These are phyloP conservation scores for Characodon lateralis DNA, from an alignment of 2,797 vertebrate species.

Conservation along the genomic window DNA sequence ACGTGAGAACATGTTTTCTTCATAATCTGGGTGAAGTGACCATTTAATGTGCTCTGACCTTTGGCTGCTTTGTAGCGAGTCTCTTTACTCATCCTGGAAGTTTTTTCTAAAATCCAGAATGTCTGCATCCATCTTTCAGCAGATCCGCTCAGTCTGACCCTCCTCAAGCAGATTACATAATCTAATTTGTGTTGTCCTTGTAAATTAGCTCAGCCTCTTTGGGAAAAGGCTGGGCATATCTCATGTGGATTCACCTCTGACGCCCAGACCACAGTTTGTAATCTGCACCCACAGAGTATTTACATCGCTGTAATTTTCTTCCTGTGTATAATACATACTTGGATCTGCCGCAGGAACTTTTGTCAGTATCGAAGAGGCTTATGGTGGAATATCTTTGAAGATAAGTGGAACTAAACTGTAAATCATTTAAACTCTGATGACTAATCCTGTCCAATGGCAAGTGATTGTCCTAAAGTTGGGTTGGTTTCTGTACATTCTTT, in stretches of 20 bases:
- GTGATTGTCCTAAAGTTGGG: not conserved
- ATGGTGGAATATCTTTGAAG: conserved; percentile 16
- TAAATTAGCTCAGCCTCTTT: conserved; percentile 53
- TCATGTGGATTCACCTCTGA: not conserved
- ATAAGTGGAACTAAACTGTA: conserved; percentile 30
- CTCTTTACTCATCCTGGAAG: not conserved
- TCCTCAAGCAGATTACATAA: conserved; percentile 32
- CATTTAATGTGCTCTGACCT: conserved; percentile 3
- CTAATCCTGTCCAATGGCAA: not conserved
- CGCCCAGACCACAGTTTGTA: not conserved
- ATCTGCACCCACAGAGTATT: conserved; percentile 10
- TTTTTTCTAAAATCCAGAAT: not conserved
- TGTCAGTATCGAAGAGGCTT: conserved; percentile 12
- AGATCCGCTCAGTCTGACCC: conserved; percentile 12
- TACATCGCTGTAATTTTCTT: conserved; percentile 12
- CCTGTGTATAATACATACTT: not conserved
- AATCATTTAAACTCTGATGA: conserved; percentile 32
- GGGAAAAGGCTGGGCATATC: conserved; percentile 51
- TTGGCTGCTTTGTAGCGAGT: not conserved
- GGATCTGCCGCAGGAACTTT: not conserved
- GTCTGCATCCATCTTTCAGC: conserved; percentile 12
- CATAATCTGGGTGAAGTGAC: conserved; percentile 19
- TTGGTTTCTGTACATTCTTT: conserved; percentile 36
- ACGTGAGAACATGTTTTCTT: not conserved
- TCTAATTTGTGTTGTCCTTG: conserved; percentile 26